Base-by-base conservation (phyloP, 1,140 invertebrate species). In the Dendrolimus kikuchii region DNA sequence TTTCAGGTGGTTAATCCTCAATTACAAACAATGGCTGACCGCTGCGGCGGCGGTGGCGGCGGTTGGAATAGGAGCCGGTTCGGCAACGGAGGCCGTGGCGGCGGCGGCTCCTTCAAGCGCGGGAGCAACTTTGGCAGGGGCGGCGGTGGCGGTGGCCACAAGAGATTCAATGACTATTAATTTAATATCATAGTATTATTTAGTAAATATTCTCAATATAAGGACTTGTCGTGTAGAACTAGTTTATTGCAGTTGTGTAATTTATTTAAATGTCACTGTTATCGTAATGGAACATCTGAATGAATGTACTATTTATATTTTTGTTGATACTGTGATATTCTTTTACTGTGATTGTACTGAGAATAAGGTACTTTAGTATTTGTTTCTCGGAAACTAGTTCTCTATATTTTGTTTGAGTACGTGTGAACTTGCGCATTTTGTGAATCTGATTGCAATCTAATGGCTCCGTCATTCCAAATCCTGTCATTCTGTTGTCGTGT, bases 21-120 rank as follows among this genome's bases (percentile, higher is more conserved):
- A 54, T 70, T 90, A 42, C 89, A 90, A 74, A 87, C 87, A 42
- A 86, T 90, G 86, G 89, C 89, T 37, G 88, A 88, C 42, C 86
- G 89, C 40, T 88, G 86, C 53, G 87, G 88, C 9, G 89, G 89
- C 57, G 88, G 89, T 10, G 89, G 88, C 43, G 86, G 86, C 8
- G 86, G 89, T 40, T 87, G 86, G 84, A 86, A 86, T 59, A 81
- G 86, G 37, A 86, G 74, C 53, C 65, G 83, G 39, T 87, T 75
- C 43, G 81, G 82, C 38, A 23, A 23, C 23, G 74, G 77, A 38
- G 82, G 84, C 5, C 66, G 77, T 46, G 74, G 83, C 36, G 76
- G 74, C 7, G 80, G 82, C 10, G 82, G 83, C 45, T 74, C 76
- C 10, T 85, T 86, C 66, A 85, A 81, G 49, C 68, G 79, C 23